Percentiles rank a stretch among this genome's conserved stretches.
Conservation (phyloP, 1,140 invertebrate genomes). For the Caenorhabditis inopinata region DNA sequence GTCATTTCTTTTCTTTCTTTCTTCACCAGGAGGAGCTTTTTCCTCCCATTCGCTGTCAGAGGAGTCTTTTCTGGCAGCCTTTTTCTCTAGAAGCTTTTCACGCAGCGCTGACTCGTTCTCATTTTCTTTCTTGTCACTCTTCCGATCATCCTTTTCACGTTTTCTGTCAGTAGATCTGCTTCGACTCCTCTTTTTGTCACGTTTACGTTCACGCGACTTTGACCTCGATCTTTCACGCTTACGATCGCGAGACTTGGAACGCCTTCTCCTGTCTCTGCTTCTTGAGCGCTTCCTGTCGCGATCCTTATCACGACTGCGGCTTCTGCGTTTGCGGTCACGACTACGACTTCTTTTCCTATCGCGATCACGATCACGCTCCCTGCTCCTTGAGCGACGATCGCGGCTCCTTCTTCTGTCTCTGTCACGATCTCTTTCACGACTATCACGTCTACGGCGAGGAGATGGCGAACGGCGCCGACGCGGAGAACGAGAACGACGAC, state of each 20-base stretch:
- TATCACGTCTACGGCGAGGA: constrained; percentile 32
- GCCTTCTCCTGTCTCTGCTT: constrained; percentile 14
- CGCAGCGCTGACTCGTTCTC: constrained; percentile 55
- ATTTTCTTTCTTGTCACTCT: constrained; percentile 39
- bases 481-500: constrained; percentile 38
- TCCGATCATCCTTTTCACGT: constrained; percentile 49
- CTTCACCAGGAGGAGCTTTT: neutral
- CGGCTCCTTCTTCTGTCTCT: constrained; percentile 60
- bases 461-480: constrained; percentile 42
- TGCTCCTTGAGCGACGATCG: constrained; percentile 50
- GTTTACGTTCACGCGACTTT: constrained; percentile 21
- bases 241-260: constrained; percentile 1
- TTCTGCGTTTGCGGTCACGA: constrained; percentile 25
- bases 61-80: constrained; percentile 48
- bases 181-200: constrained; percentile 29
- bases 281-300: constrained; percentile 28
- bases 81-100: constrained; percentile 55
- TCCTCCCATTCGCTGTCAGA: constrained; percentile 20
- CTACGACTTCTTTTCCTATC: constrained; percentile 33
- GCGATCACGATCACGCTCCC: neutral
- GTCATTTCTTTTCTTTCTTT: neutral
- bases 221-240: neutral
- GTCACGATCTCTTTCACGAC: constrained; percentile 26
- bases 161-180: constrained; percentile 42
- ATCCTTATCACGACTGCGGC: constrained; percentile 31